These are phyloP conservation scores for Sciaenops ocellatus DNA, from an alignment of 2,797 vertebrate genomes.

Conservation along the genomic window DNA sequence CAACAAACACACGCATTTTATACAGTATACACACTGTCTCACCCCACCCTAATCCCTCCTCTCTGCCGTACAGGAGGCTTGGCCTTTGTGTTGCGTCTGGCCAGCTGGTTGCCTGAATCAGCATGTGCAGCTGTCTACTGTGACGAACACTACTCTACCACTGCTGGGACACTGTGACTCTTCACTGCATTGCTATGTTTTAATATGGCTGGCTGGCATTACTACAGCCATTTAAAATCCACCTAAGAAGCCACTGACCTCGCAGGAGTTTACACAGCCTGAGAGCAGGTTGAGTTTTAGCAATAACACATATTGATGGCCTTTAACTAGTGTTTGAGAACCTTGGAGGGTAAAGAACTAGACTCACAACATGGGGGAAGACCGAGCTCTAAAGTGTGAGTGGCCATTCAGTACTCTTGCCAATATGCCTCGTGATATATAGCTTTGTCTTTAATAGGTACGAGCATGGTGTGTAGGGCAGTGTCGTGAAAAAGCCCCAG, in stretches of 20 bases:
- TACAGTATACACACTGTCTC: conserved; percentile 32
- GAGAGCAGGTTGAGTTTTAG: conserved; percentile 56
- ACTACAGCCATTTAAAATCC: conserved; percentile 68
- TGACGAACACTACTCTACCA: conserved; percentile 60
- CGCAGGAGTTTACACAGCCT: conserved; percentile 51
- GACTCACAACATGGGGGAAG: conserved; percentile 56
- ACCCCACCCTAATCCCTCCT: conserved; percentile 47
- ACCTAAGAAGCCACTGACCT: conserved; percentile 55
- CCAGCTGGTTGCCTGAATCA: conserved; percentile 74
- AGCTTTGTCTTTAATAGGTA: conserved; percentile 80
- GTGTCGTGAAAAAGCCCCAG: conserved; percentile 70
- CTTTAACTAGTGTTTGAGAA: conserved; percentile 72
- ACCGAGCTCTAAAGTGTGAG: conserved; percentile 62
- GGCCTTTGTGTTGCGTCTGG: conserved; percentile 74
- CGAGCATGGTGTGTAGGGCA: conserved; percentile 66
- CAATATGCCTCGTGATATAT: conserved; percentile 79
- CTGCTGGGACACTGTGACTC: conserved; percentile 65
- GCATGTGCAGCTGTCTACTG: conserved; percentile 78
- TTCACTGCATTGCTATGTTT: conserved; percentile 58
- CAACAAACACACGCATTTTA: conserved; percentile 29
- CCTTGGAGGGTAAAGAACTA: conserved; percentile 51
- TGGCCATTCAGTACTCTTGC: conserved; percentile 73
- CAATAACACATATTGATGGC: conserved; percentile 62
- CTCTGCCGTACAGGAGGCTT: conserved; percentile 57
- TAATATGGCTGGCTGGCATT: conserved; percentile 61